A percentile compares a stretch with the other conserved stretches of the same genome.
Evolutionary conservation across 2,797 vertebrate species (phyloP).

Genomic region (Dallia pectoralis): DNA sequence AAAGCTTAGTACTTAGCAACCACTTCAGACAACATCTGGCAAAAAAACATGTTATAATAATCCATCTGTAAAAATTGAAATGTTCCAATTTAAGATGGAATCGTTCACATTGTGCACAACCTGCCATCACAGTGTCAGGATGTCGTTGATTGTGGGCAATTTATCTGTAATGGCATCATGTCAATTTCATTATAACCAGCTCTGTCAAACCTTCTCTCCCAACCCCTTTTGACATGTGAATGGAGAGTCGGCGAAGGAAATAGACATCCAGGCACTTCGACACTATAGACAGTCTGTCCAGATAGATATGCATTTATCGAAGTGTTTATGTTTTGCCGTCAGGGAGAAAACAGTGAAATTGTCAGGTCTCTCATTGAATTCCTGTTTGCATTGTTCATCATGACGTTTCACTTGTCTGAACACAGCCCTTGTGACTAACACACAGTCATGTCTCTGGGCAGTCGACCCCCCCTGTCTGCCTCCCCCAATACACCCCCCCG

Average conservation of each 20-base stretch:
- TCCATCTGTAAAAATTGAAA: background rate
- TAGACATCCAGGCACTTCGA: background rate
- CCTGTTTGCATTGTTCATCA: background rate
- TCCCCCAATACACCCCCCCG: too few relatives aligned
- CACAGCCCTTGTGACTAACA: slow-evolving; percentile 35
- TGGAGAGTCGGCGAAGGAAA: background rate
- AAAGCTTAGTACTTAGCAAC: slow-evolving; percentile 33
- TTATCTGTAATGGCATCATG: background rate
- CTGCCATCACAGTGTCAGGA: background rate
- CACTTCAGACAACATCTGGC: background rate
- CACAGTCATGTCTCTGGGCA: slow-evolving; percentile 42
- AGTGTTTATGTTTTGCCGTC: background rate
- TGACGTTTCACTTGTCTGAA: background rate
- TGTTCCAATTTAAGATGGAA: slow-evolving; percentile 2
- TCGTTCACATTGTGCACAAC: background rate
- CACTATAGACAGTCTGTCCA: too few relatives aligned
- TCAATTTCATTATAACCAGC: background rate
- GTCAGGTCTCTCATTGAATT: background rate
- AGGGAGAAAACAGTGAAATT: background rate
- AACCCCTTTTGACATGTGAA: background rate
- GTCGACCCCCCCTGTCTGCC: slow-evolving; percentile 54
- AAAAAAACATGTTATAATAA: slow-evolving; percentile 30
- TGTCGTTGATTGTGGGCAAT: background rate
- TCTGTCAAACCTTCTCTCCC: background rate
- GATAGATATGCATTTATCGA: background rate